Percentiles rank a stretch among this genome's conserved stretches.
Conservation (phyloP, 1,140 invertebrate species). For the Campoletis sonorensis region DNA sequence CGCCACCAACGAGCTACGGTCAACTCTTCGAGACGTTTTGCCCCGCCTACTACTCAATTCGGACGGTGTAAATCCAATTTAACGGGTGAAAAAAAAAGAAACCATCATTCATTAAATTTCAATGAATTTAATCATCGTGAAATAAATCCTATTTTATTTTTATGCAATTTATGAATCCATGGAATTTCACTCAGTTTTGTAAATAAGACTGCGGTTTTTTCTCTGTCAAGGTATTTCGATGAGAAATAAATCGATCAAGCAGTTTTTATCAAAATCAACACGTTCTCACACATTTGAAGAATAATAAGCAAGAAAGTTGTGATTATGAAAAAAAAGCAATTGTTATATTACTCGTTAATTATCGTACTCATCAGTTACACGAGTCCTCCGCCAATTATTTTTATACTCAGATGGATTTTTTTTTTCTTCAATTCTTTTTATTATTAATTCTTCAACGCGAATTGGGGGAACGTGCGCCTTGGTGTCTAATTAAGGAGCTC, state of each 20-base stretch:
- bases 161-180: too few species aligned
- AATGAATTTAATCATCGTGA: background rate
- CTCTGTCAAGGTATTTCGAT: too few species aligned
- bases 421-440: slow-evolving; percentile 40
- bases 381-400: slow-evolving; percentile 36
- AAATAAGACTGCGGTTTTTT: too few species aligned
- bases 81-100: background rate
- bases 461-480: slow-evolving; percentile 52
- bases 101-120: background rate
- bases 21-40: slow-evolving; percentile 56
- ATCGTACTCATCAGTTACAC: slow-evolving; percentile 27
- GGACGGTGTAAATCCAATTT: background rate
- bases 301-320: background rate
- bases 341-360: slow-evolving; percentile 31
- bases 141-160: too few species aligned
- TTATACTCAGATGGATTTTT: slow-evolving; percentile 28
- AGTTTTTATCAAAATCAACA: too few species aligned
- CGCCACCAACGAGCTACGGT: slow-evolving; percentile 67
- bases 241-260: too few species aligned
- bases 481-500: slow-evolving; percentile 73
- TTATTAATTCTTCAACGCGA: slow-evolving; percentile 56
- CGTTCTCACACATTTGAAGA: slow-evolving; percentile 1
- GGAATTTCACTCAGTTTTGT: too few species aligned
- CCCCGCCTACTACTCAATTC: background rate
- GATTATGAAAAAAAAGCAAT: background rate